These are phyloP conservation scores for Dicaeum eximium DNA, from an alignment of 2,113 vertebrate genomes.

Conservation along the genomic window DNA sequence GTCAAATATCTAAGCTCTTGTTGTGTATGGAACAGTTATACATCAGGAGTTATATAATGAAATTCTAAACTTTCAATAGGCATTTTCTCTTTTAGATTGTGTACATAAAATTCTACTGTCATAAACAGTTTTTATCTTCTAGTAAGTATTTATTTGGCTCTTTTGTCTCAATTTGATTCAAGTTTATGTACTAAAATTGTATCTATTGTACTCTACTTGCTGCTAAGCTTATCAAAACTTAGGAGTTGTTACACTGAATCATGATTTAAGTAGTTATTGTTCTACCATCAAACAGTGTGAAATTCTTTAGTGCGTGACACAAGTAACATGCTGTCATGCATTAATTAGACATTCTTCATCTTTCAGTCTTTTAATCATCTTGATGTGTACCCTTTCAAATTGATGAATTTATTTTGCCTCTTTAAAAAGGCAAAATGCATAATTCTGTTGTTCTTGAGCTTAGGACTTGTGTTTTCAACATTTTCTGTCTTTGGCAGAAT, in stretches of 20 bases:
- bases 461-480: neutral
- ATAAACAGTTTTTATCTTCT: neutral
- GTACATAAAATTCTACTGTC: neutral
- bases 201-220: neutral
- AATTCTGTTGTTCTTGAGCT: neutral
- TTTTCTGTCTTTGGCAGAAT: neutral
- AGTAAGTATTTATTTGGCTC: neutral
- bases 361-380: neutral
- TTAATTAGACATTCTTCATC: neutral
- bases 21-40: neutral
- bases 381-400: neutral
- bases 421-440: neutral
- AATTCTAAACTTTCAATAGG: neutral
- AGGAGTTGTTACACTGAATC: neutral
- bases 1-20: neutral
- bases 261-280: neutral
- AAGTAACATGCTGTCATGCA: neutral
- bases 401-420: neutral
- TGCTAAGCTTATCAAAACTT: neutral
- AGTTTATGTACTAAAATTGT: neutral
- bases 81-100: neutral
- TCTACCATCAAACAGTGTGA: neutral
- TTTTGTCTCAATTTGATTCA: neutral
- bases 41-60: neutral
- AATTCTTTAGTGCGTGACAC: neutral